phyloP scores from a whole-genome alignment of 1,140 invertebrate genomes.

The Choristoneura fumiferana region DNA sequence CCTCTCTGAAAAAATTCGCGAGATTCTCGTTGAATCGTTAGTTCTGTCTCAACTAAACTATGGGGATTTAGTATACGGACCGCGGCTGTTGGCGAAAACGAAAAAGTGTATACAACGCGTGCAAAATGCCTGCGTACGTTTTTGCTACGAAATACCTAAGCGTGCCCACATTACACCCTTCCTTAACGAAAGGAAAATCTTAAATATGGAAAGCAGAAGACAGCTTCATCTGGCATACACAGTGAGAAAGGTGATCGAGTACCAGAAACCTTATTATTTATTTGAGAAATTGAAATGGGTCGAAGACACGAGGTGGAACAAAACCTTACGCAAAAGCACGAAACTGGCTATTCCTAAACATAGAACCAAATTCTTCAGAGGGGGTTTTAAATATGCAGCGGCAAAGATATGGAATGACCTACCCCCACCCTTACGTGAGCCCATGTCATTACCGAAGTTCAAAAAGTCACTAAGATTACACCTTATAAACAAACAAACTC shows the following conservation, averaged over 20 bases:
- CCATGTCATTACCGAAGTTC: background rate
- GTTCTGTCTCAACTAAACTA: too few relatives aligned
- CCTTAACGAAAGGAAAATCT: background rate
- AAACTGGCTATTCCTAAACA: background rate
- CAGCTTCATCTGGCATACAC: background rate
- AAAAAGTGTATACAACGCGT: constrained; percentile 8
- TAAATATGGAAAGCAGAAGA: constrained; percentile 5
- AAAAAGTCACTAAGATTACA: too few relatives aligned
- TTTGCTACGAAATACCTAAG: too few relatives aligned
- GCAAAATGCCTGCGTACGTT: too few relatives aligned
- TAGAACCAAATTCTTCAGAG: background rate
- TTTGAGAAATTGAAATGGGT: constrained; percentile 14
- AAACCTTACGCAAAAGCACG: background rate
- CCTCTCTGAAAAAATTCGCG: background rate
- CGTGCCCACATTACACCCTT: too few relatives aligned
- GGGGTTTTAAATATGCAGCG: constrained; percentile 11
- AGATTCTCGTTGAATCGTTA: background rate
- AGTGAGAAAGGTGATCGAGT: background rate
- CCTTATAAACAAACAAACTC: too few relatives aligned
- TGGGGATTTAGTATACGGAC: too few relatives aligned
- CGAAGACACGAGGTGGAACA: background rate
- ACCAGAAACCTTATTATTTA: background rate
- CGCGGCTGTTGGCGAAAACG: background rate
- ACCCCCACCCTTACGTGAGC: background rate
- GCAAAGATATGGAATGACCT: background rate